phyloP scores from a whole-genome alignment of 2,888 invertebrate species.

The Acholoe squamosa region DNA sequence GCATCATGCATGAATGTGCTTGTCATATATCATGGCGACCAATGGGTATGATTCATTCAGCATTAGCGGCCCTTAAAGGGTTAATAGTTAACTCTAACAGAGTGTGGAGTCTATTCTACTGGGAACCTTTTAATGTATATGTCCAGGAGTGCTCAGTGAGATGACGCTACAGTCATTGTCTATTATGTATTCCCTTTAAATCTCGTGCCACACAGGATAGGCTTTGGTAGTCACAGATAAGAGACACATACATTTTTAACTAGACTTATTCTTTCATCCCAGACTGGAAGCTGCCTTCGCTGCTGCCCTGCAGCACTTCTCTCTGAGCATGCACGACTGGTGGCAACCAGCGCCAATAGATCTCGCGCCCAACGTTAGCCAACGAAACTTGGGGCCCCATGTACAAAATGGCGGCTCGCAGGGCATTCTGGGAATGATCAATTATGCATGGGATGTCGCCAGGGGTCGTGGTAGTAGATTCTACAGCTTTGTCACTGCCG shows the following conservation, averaged over 20 bases:
- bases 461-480: constrained; percentile 50
- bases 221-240: background rate
- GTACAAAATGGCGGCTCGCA: constrained; percentile 20
- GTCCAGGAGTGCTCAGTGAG: no score
- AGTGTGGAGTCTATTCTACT: no score
- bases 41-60: no score
- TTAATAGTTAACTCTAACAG: no score
- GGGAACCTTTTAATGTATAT: no score
- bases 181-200: background rate
- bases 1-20: no score
- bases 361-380: constrained; percentile 1
- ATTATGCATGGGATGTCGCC: constrained; percentile 31
- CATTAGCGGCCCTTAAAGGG: no score
- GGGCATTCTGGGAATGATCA: constrained; percentile 40
- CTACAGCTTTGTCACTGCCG: constrained; percentile 31
- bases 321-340: background rate
- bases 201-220: background rate
- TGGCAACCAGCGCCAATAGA: background rate
- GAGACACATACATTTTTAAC: background rate
- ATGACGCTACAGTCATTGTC: background rate
- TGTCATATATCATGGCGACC: no score
- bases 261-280: background rate
- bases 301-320: background rate
- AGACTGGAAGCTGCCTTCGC: background rate
- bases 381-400: background rate